Percentiles rank a stretch among this genome's conserved stretches.
Conservation (phyloP, 2,888 invertebrate genomes). For the Monoplex corrugatus region DNA sequence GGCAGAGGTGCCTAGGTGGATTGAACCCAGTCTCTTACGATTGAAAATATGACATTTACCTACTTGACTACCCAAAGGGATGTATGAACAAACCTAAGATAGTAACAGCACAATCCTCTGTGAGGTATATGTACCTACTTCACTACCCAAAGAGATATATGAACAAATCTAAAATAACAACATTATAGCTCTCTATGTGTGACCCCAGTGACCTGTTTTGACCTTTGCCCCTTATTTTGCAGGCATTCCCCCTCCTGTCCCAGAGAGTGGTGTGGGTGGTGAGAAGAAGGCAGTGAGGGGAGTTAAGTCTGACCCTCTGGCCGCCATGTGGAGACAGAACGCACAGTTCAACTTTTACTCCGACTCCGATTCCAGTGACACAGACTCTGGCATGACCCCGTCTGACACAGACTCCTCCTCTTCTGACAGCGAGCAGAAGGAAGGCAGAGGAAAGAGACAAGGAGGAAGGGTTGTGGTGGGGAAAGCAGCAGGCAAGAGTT, state of each 20-base stretch:
- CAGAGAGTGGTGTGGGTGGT: no score
- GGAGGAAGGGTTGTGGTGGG: background rate
- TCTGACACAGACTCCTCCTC: constrained; percentile 57
- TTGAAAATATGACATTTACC: no score
- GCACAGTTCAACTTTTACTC: constrained; percentile 55
- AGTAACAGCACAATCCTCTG: no score
- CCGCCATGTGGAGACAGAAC: constrained; percentile 60
- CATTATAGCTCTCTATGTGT: no score
- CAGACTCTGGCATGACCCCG: constrained; percentile 51
- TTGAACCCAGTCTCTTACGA: no score
- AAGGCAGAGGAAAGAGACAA: background rate
- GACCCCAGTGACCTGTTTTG: no score
- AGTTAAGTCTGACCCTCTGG: constrained; percentile 49
- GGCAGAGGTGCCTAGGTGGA: no score
- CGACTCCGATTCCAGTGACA: constrained; percentile 55
- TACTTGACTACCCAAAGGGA: no score
- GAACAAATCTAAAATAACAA: no score
- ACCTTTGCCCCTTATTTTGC: constrained; percentile 14
- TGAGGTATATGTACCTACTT: no score
- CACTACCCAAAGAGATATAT: no score
- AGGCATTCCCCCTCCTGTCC: constrained; percentile 59
- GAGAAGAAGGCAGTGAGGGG: constrained; percentile 11
- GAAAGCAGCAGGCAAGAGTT: constrained; percentile 23
- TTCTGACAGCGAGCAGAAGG: background rate
- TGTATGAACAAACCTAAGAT: no score